A percentile compares a stretch with the other conserved stretches of the same genome.
Conservation (phyloP, 2,797 vertebrate genomes). For the Mergus octosetaceus region DNA sequence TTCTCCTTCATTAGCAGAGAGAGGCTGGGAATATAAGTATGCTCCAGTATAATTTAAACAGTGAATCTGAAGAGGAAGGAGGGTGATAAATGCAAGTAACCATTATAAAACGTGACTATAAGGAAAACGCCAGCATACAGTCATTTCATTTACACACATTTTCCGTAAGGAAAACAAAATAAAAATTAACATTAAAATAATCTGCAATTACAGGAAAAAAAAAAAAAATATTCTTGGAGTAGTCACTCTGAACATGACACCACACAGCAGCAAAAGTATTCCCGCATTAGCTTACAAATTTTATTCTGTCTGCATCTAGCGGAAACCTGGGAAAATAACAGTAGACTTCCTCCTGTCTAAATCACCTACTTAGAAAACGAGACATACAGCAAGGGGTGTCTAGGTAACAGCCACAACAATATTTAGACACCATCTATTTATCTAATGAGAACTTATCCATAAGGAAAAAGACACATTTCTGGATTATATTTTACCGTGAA, state of each 20-base stretch:
- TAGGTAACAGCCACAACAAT: not conserved
- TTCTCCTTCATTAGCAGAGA: constrained; percentile 42
- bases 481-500: not conserved
- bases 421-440: not conserved
- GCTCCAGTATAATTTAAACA: not conserved
- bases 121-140: not conserved
- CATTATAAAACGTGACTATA: not conserved
- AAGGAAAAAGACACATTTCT: not conserved
- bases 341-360: not conserved
- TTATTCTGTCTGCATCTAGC: not conserved
- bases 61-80: not conserved
- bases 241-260: not conserved
- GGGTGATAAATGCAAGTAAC: not conserved
- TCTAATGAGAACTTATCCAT: not conserved
- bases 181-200: not conserved
- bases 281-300: not conserved
- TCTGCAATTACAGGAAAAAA: not conserved
- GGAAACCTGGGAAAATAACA: not conserved
- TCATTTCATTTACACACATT: not conserved
- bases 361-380: not conserved
- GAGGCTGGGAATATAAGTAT: not conserved
- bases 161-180: not conserved
- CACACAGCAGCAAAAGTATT: not conserved
- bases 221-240: not conserved
- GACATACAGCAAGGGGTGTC: not conserved